These are phyloP conservation scores for Epiblema foenella DNA, from an alignment of 2,888 invertebrate species.

Conservation along the genomic window DNA sequence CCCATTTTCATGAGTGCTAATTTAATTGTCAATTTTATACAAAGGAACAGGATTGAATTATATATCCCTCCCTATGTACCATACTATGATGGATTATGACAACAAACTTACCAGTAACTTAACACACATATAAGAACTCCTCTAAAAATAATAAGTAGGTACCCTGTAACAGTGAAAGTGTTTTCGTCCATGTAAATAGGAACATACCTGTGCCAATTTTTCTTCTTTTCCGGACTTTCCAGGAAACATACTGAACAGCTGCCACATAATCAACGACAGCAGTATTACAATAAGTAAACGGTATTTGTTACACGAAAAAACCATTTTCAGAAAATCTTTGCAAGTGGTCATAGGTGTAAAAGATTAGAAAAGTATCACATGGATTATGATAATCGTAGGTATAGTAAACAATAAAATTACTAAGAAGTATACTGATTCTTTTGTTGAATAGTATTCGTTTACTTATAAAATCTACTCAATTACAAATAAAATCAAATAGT, in stretches of 20 bases:
- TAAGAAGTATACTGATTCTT: conserved; percentile 6
- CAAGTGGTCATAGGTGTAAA: conserved; percentile 24
- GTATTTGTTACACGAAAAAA: conserved; percentile 76
- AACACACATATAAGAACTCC: no score
- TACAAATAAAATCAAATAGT: conserved; percentile 13
- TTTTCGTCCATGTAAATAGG: conserved; percentile 34
- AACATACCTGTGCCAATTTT: conserved; percentile 64
- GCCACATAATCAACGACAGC: conserved; percentile 76
- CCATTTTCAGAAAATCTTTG: conserved; percentile 57
- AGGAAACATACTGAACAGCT: conserved; percentile 70
- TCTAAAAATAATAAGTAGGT: no score
- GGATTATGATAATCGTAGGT: not conserved
- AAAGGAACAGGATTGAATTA: not conserved
- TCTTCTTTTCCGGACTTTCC: conserved; percentile 54
- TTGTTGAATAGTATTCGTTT: conserved; percentile 2
- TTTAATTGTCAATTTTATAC: not conserved
- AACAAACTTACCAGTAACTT: no score
- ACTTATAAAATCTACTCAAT: conserved; percentile 6
- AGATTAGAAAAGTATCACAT: conserved; percentile 11
- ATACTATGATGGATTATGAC: not conserved
- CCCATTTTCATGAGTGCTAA: no score
- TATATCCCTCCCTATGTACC: not conserved
- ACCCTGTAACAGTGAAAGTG: not conserved
- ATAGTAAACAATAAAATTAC: not conserved
- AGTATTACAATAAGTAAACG: conserved; percentile 74